These are phyloP conservation scores for Cnemophilus loriae DNA, from an alignment of 2,113 vertebrate species.

Conservation along the genomic window DNA sequence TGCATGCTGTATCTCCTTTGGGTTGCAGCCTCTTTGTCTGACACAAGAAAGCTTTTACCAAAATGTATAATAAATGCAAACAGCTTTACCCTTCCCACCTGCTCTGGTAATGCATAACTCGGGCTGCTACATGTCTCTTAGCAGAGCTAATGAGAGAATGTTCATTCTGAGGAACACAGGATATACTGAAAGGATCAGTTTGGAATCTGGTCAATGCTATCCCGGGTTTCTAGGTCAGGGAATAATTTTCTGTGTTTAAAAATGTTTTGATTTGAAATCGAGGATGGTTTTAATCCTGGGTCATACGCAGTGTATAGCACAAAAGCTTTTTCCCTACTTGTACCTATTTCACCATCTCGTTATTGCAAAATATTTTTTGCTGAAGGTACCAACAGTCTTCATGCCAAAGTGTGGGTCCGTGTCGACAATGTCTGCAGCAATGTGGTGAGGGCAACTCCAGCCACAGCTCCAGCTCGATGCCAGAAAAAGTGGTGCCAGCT, in stretches of 20 bases:
- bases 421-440: rapidly evolving
- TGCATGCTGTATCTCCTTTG: not conserved
- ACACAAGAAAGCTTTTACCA: not conserved
- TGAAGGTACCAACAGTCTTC: not conserved
- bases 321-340: not conserved
- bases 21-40: not conserved
- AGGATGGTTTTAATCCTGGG: not conserved
- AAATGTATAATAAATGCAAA: not conserved
- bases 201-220: not conserved
- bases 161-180: not conserved
- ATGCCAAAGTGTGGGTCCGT: not conserved
- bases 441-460: not conserved
- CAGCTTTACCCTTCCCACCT: not conserved
- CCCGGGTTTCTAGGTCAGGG: not conserved
- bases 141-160: not conserved
- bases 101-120: not conserved
- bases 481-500: not conserved
- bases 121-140: not conserved
- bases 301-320: not conserved
- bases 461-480: not conserved
- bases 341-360: not conserved
- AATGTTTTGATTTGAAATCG: not conserved
- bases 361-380: not conserved
- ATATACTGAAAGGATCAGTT: not conserved
- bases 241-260: not conserved